Base-by-base conservation (phyloP, 1,140 invertebrate genomes). In the Papilio glaucus region DNA sequence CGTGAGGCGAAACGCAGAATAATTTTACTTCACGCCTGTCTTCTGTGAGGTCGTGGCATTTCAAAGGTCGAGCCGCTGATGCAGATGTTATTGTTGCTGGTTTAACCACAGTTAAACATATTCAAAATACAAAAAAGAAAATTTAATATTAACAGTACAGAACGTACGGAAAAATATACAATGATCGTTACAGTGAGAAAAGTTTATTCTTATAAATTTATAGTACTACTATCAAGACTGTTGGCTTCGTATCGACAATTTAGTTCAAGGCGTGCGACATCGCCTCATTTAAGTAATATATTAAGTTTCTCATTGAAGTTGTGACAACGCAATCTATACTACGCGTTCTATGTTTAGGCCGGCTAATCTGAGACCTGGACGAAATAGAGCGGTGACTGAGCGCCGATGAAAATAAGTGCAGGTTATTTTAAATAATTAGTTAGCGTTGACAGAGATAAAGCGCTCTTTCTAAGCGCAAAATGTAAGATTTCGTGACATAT, bases 221-320 rank as follows among this genome's bases (percentile, higher is more conserved):
- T 49, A 49, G 15, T 49, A 49, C n/a, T 7, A 45, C 45, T 49
- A 49, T 33, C 29, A 33, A 33, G 29, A n/a, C n/a, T n/a, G n/a
- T 33, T 6, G 29, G 45, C 15, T 49, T 49, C 18, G n/a, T 62
- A 38, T 38, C n/a, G 60, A 38, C 29, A 62, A 62, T 62, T 38
- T 62, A 62, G 60, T 62, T 62, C 60, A 62, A 62, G 60, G 60
- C 33, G n/a, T 33, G 13, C 18, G 21, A 60, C 60, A 37, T 33
- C 29, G 29, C 5, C 29, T 62, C 24, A 62, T 62, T 62, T 62
- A 62, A 62, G 60, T 62, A 62, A 62, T 62, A 62, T 62, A 62
- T 38, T 62, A 62, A 62, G 29, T 53, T 53, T 53, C 60, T 62
- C 60, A 62, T 62, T 62, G n/a, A 62, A 37, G 60, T 38, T 62